Conservation (phyloP, 2,113 vertebrate genomes). For the Natator depressus region DNA sequence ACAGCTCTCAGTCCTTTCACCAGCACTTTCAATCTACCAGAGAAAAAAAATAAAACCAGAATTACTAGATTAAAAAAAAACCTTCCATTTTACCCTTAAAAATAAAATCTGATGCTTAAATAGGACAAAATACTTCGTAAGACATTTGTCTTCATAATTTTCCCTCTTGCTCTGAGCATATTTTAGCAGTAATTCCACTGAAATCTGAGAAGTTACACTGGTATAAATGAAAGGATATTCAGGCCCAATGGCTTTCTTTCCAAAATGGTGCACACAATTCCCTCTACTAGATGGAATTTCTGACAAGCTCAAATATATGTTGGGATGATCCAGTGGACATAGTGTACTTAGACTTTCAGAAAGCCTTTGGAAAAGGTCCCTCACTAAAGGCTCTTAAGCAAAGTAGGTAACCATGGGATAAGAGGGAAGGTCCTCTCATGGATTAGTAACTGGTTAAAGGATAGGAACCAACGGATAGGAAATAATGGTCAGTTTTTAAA, state of each 20-base stretch:
- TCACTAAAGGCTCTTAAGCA: too few relatives aligned
- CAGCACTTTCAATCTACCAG: slow-evolving; percentile 73
- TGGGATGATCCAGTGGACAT: too few relatives aligned
- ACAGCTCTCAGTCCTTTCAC: not conserved
- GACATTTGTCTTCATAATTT: not conserved
- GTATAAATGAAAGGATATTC: not conserved
- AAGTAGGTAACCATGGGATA: too few relatives aligned
- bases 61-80: not conserved
- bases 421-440: too few relatives aligned
- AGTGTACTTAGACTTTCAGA: too few relatives aligned
- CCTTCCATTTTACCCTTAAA: not conserved
- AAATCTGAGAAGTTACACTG: not conserved
- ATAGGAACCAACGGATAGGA: too few relatives aligned
- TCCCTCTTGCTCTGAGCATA: not conserved
- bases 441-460: too few relatives aligned
- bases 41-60: not conserved
- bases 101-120: not conserved
- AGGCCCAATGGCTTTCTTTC: not conserved
- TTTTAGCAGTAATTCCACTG: not conserved
- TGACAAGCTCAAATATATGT: not conserved
- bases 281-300: not conserved
- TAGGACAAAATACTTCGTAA: not conserved
- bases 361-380: too few relatives aligned
- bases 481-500: too few relatives aligned
- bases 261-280: not conserved